Evolutionary conservation across 2,797 vertebrate species (phyloP).

Genomic region (Cyclopterus lumpus): DNA sequence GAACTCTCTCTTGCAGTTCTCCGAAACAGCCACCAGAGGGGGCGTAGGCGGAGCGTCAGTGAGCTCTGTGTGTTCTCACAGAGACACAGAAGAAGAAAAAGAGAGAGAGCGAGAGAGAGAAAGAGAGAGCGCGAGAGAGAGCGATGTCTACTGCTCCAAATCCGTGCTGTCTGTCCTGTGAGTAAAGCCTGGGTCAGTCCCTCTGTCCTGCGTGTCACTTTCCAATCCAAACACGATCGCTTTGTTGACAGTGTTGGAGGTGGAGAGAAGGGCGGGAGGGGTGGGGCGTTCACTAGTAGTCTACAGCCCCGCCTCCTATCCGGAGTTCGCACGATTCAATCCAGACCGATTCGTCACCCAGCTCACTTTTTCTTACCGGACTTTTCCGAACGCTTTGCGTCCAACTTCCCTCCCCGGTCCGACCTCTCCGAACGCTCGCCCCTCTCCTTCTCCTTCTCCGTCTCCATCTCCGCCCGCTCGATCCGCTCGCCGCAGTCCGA

Average conservation of each 20-base stretch:
- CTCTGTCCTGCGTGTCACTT: slow-evolving; percentile 49
- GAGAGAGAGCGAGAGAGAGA: slow-evolving; percentile 40
- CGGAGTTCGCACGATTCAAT: slow-evolving; percentile 51
- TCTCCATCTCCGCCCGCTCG: slow-evolving; percentile 59
- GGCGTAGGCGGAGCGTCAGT: slow-evolving; percentile 36
- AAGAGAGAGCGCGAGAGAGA: slow-evolving; percentile 43
- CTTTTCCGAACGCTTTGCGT: slow-evolving; percentile 87
- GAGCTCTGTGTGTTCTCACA: slow-evolving; percentile 58
- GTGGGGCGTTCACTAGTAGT: slow-evolving; percentile 54
- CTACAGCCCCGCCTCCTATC: slow-evolving; percentile 56
- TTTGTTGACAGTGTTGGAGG: slow-evolving; percentile 60
- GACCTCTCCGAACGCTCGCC: slow-evolving; percentile 75
- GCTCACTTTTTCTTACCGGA: slow-evolving; percentile 90
- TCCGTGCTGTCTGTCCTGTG: slow-evolving; percentile 42
- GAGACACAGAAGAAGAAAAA: slow-evolving; percentile 57
- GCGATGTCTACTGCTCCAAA: slow-evolving; percentile 59
- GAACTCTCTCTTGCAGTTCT: slow-evolving; percentile 56
- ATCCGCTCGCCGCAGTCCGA: slow-evolving; percentile 71
- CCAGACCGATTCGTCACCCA: slow-evolving; percentile 11
- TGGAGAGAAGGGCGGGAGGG: slow-evolving; percentile 41
- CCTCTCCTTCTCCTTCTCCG: slow-evolving; percentile 67
- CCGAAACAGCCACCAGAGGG: slow-evolving; percentile 58
- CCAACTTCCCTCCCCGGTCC: slow-evolving; percentile 76
- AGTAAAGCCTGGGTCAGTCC: slow-evolving; percentile 58
- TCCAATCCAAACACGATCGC: slow-evolving; percentile 59